Evolutionary conservation across 2,888 invertebrate genomes (phyloP).

Genomic region (Napeogenes inachia): DNA sequence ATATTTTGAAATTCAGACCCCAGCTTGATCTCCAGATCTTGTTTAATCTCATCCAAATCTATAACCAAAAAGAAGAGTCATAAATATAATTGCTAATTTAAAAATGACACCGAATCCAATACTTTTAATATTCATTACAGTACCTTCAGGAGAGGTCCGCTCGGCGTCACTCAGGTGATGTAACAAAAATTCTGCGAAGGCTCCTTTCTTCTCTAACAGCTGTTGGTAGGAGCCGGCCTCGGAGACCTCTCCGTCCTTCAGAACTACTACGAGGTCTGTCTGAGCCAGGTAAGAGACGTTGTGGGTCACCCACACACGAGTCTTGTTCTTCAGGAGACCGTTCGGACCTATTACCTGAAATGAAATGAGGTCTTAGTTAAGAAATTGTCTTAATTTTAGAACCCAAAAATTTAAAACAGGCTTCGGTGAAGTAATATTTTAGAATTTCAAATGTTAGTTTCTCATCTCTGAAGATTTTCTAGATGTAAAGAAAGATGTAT

Average conservation of each 20-base stretch:
- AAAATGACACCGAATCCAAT: no score
- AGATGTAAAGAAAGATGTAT: no score
- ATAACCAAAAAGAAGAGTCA: slow-evolving; percentile 30
- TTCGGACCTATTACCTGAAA: slow-evolving; percentile 83
- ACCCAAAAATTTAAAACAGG: no score
- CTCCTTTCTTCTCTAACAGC: slow-evolving; percentile 90
- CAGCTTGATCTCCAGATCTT: slow-evolving; percentile 82
- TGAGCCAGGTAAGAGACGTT: slow-evolving; percentile 94
- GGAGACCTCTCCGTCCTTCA: slow-evolving; percentile 91
- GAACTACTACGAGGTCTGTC: slow-evolving; percentile 92
- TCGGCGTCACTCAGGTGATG: slow-evolving; percentile 87
- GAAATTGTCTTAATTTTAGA: no score
- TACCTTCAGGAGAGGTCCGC: slow-evolving; percentile 65
- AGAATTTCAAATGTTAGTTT: no score
- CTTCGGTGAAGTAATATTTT: no score
- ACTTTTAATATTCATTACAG: slow-evolving; percentile 80
- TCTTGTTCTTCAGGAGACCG: slow-evolving; percentile 85
- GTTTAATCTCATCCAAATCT: slow-evolving; percentile 81
- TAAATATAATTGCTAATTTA: no score
- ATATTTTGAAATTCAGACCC: slow-evolving; percentile 83
- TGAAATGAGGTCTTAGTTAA: no score
- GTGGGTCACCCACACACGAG: slow-evolving; percentile 96
- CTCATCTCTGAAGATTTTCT: no score
- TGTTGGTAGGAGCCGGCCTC: slow-evolving; percentile 95
- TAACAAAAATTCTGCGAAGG: slow-evolving; percentile 89